These are phyloP conservation scores for Heteromormyrus szaboi DNA, from an alignment of 2,797 vertebrate species.

Conservation along the genomic window DNA sequence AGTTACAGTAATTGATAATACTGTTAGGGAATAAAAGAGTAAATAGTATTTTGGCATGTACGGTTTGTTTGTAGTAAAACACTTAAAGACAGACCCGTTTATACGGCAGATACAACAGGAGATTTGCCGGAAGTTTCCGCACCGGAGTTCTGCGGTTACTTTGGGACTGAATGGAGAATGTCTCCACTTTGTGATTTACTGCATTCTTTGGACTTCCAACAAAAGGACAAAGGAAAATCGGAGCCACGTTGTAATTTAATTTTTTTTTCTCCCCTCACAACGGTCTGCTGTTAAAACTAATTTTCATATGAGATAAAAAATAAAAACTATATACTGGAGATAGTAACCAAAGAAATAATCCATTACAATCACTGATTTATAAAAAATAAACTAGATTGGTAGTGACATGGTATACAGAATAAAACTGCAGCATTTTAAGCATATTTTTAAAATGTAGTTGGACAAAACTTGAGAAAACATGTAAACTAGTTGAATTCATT, in stretches of 20 bases:
- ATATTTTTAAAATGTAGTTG: conserved; percentile 18
- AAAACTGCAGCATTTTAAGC: conserved; percentile 27
- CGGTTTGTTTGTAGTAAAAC: conserved; percentile 30
- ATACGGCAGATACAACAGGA: background rate
- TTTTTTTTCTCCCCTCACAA: background rate
- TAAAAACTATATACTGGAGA: conserved; percentile 15
- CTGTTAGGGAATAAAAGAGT: conserved; percentile 51
- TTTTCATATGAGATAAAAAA: conserved; percentile 8
- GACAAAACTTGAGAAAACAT: conserved; percentile 22
- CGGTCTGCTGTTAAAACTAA: conserved; percentile 2
- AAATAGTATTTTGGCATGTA: conserved; percentile 37
- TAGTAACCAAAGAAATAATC: conserved; percentile 29
- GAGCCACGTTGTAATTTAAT: background rate
- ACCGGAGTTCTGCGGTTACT: background rate
- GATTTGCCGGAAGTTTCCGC: background rate
- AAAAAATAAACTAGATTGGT: conserved; percentile 38
- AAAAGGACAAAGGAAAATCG: background rate
- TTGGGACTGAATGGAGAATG: background rate
- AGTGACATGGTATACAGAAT: conserved; percentile 33
- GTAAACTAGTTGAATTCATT: conserved; percentile 27
- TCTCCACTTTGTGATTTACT: background rate
- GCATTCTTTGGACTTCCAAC: conserved; percentile 2
- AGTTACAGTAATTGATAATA: conserved; percentile 65
- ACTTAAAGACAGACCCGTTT: background rate
- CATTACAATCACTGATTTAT: conserved; percentile 35